Evolutionary conservation across 2,888 invertebrate genomes (phyloP), one percentile per base, ranked within the genome.

Genomic region (Pseudoips prasinana): DNA sequence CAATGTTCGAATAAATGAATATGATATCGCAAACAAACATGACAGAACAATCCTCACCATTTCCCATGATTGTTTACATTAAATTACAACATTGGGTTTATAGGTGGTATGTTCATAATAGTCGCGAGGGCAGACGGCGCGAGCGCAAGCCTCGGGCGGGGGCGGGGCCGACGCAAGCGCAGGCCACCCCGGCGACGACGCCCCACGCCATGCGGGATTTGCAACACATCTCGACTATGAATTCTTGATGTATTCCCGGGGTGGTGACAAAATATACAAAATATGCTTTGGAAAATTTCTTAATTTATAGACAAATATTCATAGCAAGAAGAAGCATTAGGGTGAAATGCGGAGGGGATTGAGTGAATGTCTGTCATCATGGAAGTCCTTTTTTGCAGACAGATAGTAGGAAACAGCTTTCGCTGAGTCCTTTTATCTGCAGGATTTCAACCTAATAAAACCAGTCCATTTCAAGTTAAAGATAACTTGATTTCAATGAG

Each of bases 101-200:
- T 69, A 74, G 68, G 72, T 50, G 51, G 53, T 55, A 61, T 50
- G 51, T 47, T 48, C 49, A 46, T 54, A 56, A 58, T 59, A 58
- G 46, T 51, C 44, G 49, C 49, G 45, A 45, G 46, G 55, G 39
- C 46, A 51, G 64, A 48, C 51, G 58, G 58, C 59, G 64, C 67
- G 63, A 62, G 58, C 53, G 55, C 62, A 57, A 48, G 46, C 73
- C 75, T 38, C 65, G 47, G 74, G 83, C 78, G 61, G 62, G 73
- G 86, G 85, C 84, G 85, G 81, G 63, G 67, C 68, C 64, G 70
- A 72, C 70, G 73, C 70, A 72, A 65, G 68, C 72, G 63, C 73
- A 68, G 81, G 79, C 87, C 85, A 84, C 86, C 86, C 82, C 63
- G 67, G 58, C 69, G 82, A 73, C 60, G 73, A 73, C 83, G 83